Base-by-base conservation (phyloP, 64 coral and sea anemone genomes). In the Pocillopora damicornis region DNA sequence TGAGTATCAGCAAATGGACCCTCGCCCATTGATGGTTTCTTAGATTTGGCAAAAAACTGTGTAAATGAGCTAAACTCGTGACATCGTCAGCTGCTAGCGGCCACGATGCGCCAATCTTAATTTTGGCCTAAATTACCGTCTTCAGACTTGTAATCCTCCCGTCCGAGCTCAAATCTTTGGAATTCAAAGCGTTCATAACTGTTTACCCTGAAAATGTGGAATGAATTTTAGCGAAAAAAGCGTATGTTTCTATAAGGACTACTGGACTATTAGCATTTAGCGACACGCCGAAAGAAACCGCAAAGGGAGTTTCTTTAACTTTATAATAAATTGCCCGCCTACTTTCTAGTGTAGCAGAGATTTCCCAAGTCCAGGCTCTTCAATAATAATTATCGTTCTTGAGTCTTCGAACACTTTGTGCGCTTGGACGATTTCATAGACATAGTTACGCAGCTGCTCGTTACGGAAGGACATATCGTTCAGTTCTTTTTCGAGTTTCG, bases 1-100 rank as follows among this genome's bases (percentile, higher is more conserved):
- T 87, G 4, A 72, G 35, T 18, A 87, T 25, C 22, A 87, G 86
- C 57, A 87, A 60, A 35, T 34, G 73, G 4, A 72, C 86, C 12
- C 35, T 45, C 11, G 58, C 86, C 34, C n/a, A 60, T 76, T 45
- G 1, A 2, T 45, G 2, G 6, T 45, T 45, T 45, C 42, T 45
- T 45, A 6, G 42, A 45, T 45, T 6, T 45, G 42, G 42, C 42
- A 45, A 45, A 45, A 45, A 45, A 45, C 42, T 6, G 42, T 6
- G 42, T 45, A 45, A 45, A 45, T 2, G 42, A 45, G 42, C 1
- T 6, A 45, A 45, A 45, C 42, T 45, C 42, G 42, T 45, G 42
- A 45, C 42, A 45, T 45, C 42, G 6, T 45, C 42, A 45, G 42
- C 42, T 45, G 6, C 25, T 60, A 72, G 20, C 59, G 18, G 35